Percentiles rank a stretch among this genome's conserved stretches.
These are phyloP conservation scores for Seladonia tumulorum DNA, from an alignment of 2,888 invertebrate species.

Conservation along the genomic window DNA sequence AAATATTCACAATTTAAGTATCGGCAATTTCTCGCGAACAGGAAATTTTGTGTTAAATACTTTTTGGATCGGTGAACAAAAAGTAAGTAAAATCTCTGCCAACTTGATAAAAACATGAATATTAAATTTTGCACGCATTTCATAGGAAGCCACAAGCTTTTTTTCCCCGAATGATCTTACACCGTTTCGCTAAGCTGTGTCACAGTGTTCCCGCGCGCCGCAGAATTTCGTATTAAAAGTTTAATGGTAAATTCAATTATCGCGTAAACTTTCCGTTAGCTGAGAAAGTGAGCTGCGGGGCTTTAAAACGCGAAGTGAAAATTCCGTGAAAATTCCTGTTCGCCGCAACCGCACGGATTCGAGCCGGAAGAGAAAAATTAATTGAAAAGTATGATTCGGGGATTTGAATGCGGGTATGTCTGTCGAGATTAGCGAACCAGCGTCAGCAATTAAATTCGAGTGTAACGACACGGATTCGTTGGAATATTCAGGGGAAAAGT, in stretches of 20 bases:
- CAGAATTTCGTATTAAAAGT: background rate
- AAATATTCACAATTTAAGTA: too few relatives aligned
- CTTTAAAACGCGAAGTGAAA: background rate
- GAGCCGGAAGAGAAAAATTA: background rate
- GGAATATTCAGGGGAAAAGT: constrained; percentile 8
- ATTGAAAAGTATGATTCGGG: constrained; percentile 7
- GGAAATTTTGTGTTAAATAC: too few relatives aligned
- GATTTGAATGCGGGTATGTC: background rate
- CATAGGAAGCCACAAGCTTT: too few relatives aligned
- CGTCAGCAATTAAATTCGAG: background rate
- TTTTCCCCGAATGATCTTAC: background rate
- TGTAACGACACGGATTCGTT: background rate
- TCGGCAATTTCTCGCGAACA: too few relatives aligned
- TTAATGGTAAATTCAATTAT: constrained; percentile 1
- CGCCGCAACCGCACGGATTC: background rate
- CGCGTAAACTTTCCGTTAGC: background rate
- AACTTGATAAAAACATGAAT: background rate
- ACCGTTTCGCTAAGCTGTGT: background rate
- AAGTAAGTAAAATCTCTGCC: background rate
- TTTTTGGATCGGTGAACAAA: too few relatives aligned
- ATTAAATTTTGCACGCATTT: background rate
- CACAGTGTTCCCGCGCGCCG: background rate
- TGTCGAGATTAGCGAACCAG: background rate
- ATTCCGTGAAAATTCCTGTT: constrained; percentile 1
- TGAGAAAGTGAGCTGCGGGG: background rate